phyloP scores from a whole-genome alignment of 1,140 invertebrate genomes.

The Heliconius himera region DNA sequence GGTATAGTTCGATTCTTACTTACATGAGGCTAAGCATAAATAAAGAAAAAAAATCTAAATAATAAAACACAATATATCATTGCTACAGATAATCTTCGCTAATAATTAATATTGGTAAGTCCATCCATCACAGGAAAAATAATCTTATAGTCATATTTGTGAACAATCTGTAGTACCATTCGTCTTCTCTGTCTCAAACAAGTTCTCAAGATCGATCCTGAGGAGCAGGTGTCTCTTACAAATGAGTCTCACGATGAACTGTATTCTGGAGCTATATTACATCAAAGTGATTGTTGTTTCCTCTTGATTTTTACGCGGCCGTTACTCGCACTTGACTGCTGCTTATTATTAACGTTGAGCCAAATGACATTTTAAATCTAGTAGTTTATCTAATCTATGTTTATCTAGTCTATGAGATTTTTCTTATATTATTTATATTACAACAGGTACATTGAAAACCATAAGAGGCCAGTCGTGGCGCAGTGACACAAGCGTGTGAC shows the following conservation, averaged over 20 bases:
- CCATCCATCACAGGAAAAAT: conserved; percentile 10
- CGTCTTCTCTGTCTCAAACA: too few relatives aligned
- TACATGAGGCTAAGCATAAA: too few relatives aligned
- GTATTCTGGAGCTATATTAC: conserved; percentile 27
- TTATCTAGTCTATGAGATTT: neutral
- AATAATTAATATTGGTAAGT: conserved; percentile 43
- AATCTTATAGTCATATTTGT: conserved; percentile 1
- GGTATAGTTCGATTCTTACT: too few relatives aligned
- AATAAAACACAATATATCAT: neutral
- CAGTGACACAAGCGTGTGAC: too few relatives aligned
- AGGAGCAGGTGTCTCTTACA: too few relatives aligned
- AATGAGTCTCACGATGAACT: too few relatives aligned
- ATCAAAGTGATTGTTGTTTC: too few relatives aligned
- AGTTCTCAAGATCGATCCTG: too few relatives aligned
- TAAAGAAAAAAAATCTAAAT: neutral
- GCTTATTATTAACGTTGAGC: neutral
- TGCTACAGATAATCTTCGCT: conserved; percentile 17
- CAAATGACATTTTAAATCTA: neutral
- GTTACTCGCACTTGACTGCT: too few relatives aligned
- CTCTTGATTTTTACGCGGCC: too few relatives aligned
- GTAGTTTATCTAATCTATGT: neutral
- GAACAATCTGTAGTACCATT: conserved; percentile 14
- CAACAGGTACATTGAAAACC: neutral
- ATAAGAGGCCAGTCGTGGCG: too few relatives aligned
- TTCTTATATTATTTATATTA: neutral